A percentile compares a stretch with the other conserved stretches of the same genome.
phyloP scores from a whole-genome alignment of 2,113 vertebrate species.

The Cyprinodon variegatus region DNA sequence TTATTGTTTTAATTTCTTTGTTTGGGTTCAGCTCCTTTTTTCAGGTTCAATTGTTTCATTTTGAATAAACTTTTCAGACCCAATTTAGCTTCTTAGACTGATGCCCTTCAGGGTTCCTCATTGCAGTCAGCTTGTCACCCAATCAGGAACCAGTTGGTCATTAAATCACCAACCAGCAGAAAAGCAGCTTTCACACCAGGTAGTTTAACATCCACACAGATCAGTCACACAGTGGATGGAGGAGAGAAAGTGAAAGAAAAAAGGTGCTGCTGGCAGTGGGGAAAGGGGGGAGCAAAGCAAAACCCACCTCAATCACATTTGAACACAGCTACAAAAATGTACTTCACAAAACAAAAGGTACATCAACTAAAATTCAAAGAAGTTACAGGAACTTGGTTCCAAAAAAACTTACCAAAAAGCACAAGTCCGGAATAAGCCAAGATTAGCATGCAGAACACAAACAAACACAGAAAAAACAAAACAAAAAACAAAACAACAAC shows the following conservation, averaged over 20 bases:
- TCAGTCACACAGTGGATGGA: constrained; percentile 52
- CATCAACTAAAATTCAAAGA: constrained; percentile 48
- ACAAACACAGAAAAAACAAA: constrained; percentile 77
- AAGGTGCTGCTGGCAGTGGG: constrained; percentile 10
- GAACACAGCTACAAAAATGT: constrained; percentile 32
- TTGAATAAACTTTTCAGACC: too few species aligned
- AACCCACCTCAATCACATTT: constrained; percentile 46
- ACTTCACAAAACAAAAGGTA: constrained; percentile 59
- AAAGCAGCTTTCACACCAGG: constrained; percentile 4
- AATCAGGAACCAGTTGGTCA: constrained; percentile 1
- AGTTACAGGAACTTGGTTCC: constrained; percentile 68
- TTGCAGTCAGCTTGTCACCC: constrained; percentile 35
- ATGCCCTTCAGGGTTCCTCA: constrained; percentile 20
- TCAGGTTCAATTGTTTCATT: too few species aligned
- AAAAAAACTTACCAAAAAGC: constrained; percentile 98
- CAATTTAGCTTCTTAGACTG: too few species aligned
- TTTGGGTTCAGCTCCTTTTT: too few species aligned
- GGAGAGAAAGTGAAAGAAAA: constrained; percentile 24
- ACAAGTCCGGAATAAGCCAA: constrained; percentile 99
- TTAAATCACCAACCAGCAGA: constrained; percentile 9
- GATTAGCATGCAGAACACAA: constrained; percentile 99
- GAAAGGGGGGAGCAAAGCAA: constrained; percentile 56
- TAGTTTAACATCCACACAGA: constrained; percentile 23
- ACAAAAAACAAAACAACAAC: constrained; percentile 74
- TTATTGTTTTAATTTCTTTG: too few species aligned